phyloP scores from a whole-genome alignment of 2,113 vertebrate genomes.

The Thinocorus orbignyianus region DNA sequence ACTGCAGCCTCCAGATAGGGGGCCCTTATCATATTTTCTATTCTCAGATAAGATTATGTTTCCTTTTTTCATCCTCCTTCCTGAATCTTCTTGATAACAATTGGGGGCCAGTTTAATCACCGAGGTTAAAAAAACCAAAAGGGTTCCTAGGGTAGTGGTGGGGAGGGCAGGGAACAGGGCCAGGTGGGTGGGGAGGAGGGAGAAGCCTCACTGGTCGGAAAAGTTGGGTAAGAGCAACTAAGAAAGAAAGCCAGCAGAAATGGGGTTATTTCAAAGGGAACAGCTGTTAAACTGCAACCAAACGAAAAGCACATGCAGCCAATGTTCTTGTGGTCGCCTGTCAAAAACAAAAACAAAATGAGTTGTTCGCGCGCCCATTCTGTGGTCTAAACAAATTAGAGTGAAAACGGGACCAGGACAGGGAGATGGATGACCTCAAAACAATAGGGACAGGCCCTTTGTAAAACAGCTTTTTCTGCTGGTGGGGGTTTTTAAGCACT shows the following conservation, averaged over 20 bases:
- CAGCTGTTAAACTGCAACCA: conserved; percentile 63
- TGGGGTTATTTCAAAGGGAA: conserved; percentile 35
- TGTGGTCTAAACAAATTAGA: conserved; percentile 60
- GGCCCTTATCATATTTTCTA: conserved; percentile 75
- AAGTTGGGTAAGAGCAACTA: conserved; percentile 47
- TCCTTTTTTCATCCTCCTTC: conserved; percentile 74
- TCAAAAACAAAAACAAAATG: conserved; percentile 49
- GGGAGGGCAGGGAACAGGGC: conserved; percentile 18
- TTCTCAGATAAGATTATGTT: conserved; percentile 76
- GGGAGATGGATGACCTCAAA: conserved; percentile 41
- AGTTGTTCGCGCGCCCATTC: conserved; percentile 20
- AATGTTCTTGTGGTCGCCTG: background rate
- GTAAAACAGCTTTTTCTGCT: conserved; percentile 1
- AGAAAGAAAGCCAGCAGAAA: conserved; percentile 36
- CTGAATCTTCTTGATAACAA: conserved; percentile 77
- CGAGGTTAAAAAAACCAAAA: conserved; percentile 64
- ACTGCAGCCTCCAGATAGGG: conserved; percentile 74
- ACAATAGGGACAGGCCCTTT: conserved; percentile 17
- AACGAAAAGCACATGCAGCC: conserved; percentile 51
- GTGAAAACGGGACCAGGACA: conserved; percentile 16
- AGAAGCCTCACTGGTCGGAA: background rate
- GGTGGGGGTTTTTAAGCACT: background rate
- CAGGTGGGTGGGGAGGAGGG: conserved; percentile 28
- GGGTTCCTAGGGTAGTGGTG: conserved; percentile 31
- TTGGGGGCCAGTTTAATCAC: conserved; percentile 68